phyloP scores from a whole-genome alignment of 2,113 vertebrate genomes.

The Columba livia region DNA sequence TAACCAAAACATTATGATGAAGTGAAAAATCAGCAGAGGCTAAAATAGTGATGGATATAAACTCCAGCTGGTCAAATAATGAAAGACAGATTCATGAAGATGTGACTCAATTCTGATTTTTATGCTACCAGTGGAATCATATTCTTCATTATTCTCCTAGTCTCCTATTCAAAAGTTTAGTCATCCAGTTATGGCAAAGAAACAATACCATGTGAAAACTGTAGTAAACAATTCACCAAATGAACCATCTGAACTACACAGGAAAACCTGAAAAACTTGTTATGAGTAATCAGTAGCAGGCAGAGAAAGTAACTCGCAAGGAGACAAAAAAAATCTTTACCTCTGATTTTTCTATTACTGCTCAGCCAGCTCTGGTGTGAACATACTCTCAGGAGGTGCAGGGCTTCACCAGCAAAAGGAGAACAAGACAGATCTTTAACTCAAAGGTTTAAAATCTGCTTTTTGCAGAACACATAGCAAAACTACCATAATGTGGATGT shows the following conservation, averaged over 20 bases:
- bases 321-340: background rate
- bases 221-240: slow-evolving; percentile 16
- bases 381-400: background rate
- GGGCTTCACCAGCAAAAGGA: background rate
- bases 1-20: slow-evolving; percentile 71
- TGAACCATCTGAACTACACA: background rate
- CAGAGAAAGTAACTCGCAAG: background rate
- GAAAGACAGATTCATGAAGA: slow-evolving; percentile 59
- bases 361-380: background rate
- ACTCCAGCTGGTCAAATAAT: slow-evolving; percentile 70
- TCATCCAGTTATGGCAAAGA: background rate
- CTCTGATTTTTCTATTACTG: background rate
- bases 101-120: slow-evolving; percentile 42
- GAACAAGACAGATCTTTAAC: background rate
- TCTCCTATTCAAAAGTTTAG: slow-evolving; percentile 23
- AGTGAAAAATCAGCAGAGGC: slow-evolving; percentile 63
- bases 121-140: slow-evolving; percentile 27
- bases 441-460: background rate
- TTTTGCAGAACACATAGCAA: background rate
- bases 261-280: background rate
- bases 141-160: slow-evolving; percentile 1
- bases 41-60: slow-evolving; percentile 65
- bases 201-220: background rate
- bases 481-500: background rate
- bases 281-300: background rate